Evolutionary conservation across 2,888 invertebrate genomes (phyloP).

Genomic region (Griposia aprilina): DNA sequence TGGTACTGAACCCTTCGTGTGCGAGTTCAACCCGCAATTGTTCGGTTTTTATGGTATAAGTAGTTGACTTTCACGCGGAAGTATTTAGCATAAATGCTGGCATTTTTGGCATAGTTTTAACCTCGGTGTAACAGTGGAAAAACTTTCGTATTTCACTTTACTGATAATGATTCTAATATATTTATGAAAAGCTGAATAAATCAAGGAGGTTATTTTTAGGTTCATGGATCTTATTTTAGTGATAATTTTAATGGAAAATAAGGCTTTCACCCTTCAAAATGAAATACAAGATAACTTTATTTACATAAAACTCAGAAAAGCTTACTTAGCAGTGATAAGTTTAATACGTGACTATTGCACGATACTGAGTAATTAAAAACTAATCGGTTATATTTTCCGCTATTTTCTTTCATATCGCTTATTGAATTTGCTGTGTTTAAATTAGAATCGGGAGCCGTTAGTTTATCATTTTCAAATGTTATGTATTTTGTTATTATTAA

Average conservation of each 20-base stretch:
- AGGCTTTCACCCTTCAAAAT: neutral
- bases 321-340: neutral
- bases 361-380: conserved; percentile 29
- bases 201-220: neutral
- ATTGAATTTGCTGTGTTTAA: conserved; percentile 4
- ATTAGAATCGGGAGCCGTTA: neutral
- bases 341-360: conserved; percentile 18
- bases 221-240: too few relatives aligned
- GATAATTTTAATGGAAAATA: neutral
- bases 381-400: neutral
- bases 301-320: neutral
- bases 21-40: too few relatives aligned
- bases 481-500: neutral
- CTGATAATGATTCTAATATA: neutral
- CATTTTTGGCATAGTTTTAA: neutral
- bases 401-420: conserved; percentile 1
- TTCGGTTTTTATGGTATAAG: neutral
- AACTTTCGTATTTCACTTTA: neutral
- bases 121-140: neutral
- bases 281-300: neutral
- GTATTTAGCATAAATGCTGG: too few relatives aligned
- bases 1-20: too few relatives aligned
- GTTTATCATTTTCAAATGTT: neutral
- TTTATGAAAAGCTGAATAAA: neutral
- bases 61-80: neutral